Evolutionary conservation across 92 coral and sea anemone species (phyloP), one percentile per base, ranked within the genome.

Genomic region (Metridium senile): DNA sequence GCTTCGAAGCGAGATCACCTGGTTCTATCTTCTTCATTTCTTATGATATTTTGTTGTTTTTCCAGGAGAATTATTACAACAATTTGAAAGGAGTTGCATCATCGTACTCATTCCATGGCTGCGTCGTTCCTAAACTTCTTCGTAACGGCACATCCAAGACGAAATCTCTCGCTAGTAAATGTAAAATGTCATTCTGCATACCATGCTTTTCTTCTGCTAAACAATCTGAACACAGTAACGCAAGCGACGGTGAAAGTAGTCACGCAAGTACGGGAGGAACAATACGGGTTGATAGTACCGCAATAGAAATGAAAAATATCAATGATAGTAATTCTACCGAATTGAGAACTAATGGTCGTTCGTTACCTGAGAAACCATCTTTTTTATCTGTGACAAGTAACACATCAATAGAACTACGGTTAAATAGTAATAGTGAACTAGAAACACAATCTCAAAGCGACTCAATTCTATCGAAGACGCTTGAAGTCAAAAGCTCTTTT

Each of bases 31-130:
- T 21, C 59, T 54, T 54, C 59, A 9, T 4, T 54, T 54, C 59
- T 54, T 19, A n/a, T n/a, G n/a, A n/a, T n/a, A n/a, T 54, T 54
- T 20, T 54, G 9, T 54, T 20, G 4, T 54, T 54, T 26, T 70
- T 39, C 26, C 77, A 95, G 99, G 92, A 86, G 26, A 77, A 77
- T 69, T 86, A 83, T 16, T 76, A 82, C 75, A 85, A 95, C 61
- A 89, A 89, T 4, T 74, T 89, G 1, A 95, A 85, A 66, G 82
- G 86, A 62, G 80, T 90, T 0, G 89, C 92, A 0, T 95, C 99
- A 9, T 89, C 96, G 0, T 95, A 92, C 31, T 89, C 97, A 22
- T 93, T 95, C 54, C 97, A 85, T 56, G 91, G 89, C 19, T 72
- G 83, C 51, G 78, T 85, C n/a, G 85, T 57, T 29, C 97, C 97